Percentiles rank a stretch among this genome's conserved stretches.
Evolutionary conservation across 2,888 invertebrate genomes (phyloP).

Genomic region (Chouioia cunea): DNA sequence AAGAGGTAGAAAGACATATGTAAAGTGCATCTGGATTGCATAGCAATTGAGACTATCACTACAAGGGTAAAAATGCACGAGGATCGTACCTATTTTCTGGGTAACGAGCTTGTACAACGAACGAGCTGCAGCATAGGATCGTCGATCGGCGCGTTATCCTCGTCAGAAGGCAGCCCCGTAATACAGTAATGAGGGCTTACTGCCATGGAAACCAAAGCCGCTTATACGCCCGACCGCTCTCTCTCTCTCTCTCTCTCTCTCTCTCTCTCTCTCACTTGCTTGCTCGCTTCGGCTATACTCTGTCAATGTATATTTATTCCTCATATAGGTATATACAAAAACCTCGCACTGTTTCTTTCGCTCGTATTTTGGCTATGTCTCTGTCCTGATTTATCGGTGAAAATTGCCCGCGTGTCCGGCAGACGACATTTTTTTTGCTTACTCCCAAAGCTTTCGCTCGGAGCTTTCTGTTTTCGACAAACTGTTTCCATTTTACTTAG

Average conservation of each 20-base stretch:
- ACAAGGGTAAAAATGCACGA: too few relatives aligned
- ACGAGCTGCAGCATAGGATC: too few relatives aligned
- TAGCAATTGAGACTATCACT: too few relatives aligned
- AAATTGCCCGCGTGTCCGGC: constrained; percentile 32
- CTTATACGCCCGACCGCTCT: constrained; percentile 68
- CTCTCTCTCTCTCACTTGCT: constrained; percentile 35
- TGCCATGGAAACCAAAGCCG: constrained; percentile 70
- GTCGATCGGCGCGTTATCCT: constrained; percentile 42
- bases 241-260: constrained; percentile 45
- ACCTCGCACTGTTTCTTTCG: constrained; percentile 8
- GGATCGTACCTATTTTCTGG: too few relatives aligned
- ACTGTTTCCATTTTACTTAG: constrained; percentile 24
- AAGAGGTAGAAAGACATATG: too few relatives aligned
- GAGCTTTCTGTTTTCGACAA: constrained; percentile 10
- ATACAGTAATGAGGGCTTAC: constrained; percentile 69
- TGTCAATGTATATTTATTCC: neutral
- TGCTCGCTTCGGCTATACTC: neutral
- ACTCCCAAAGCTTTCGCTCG: too few relatives aligned
- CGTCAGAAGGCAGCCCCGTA: constrained; percentile 66
- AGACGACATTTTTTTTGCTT: too few relatives aligned
- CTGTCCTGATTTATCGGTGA: constrained; percentile 39
- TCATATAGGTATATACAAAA: neutral
- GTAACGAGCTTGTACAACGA: too few relatives aligned
- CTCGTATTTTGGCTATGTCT: constrained; percentile 15
- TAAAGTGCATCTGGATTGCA: too few relatives aligned